phyloP scores from a whole-genome alignment of 2,797 vertebrate genomes.

The Moxostoma hubbsi region DNA sequence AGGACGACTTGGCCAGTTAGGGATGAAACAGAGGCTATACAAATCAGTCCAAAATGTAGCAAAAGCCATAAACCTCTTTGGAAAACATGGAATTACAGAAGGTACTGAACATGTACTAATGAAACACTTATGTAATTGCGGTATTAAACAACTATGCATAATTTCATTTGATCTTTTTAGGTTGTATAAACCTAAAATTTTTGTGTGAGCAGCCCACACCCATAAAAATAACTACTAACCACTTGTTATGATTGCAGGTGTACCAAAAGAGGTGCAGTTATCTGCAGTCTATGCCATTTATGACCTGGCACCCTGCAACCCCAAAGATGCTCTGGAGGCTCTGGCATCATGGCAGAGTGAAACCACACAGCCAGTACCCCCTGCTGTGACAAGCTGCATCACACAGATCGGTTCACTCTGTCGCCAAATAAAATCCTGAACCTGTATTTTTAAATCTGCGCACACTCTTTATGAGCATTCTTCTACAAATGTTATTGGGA shows the following conservation, averaged over 20 bases:
- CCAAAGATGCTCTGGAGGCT: constrained; percentile 80
- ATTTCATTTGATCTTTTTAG: too few relatives aligned
- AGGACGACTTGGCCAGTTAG: constrained; percentile 89
- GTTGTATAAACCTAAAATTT: not conserved
- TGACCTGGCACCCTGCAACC: constrained; percentile 89
- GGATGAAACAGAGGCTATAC: constrained; percentile 84
- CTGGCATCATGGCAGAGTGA: constrained; percentile 83
- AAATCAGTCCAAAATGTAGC: constrained; percentile 85
- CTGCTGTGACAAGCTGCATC: constrained; percentile 80
- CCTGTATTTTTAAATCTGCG: not conserved
- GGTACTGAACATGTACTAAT: constrained; percentile 75
- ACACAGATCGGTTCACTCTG: constrained; percentile 83
- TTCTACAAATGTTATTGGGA: not conserved
- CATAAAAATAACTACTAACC: not conserved
- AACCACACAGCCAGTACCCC: constrained; percentile 72
- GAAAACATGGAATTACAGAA: constrained; percentile 87
- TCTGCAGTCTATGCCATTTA: constrained; percentile 89
- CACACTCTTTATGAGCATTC: not conserved
- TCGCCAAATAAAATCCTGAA: constrained; percentile 62
- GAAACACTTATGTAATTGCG: not conserved
- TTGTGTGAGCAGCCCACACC: not conserved
- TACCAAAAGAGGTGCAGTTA: constrained; percentile 92
- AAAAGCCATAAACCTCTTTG: constrained; percentile 86
- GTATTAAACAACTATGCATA: too few relatives aligned
- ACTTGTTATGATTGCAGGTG: constrained; percentile 71